Base-by-base conservation (phyloP, 2,797 vertebrate genomes). In the Enteromius trimaculatus region DNA sequence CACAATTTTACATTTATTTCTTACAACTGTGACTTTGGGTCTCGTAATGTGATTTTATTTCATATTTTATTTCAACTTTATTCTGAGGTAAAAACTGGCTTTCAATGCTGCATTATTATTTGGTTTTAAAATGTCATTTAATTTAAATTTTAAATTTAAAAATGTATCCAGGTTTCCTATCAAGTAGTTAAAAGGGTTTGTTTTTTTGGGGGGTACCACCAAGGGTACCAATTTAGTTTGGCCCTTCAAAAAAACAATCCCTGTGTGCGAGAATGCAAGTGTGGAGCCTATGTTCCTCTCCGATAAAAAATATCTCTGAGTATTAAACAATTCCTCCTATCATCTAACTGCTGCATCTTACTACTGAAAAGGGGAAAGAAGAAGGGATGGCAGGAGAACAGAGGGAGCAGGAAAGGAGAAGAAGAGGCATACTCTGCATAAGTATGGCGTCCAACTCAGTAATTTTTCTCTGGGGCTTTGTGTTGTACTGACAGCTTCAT, bases 401-500 rank as follows among this genome's bases (percentile, higher is more conserved):
- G 88, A 93, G 89, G 92, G 93, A 92, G 49, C 65, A 58, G 70
- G 23, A 82, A 82, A 88, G 87, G 89, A 89, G 62, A 86, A 88
- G 79, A 71, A 80, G 82, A 79, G 76, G 79, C 91, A 88, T 85
- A 88, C 90, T 95, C 91, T 93, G 92, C 93, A 90, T 94, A 95
- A 92, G 92, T 91, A 91, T 91, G 91, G 88, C 90, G 91, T 88
- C 83, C 92, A 89, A 92, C 91, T 93, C 87, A 55, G 89, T 94
- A 93, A 94, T 95, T 94, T 95, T 95, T 94, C 95, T 95, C 94
- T 91, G n/a, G 85, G 93, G 92, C 90, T 92, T 92, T 93, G 91
- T 93, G 85, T 93, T 92, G 92, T 90, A 90, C 88, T 95, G 95
- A 96, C 95, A 95, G 93, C 92, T 96, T 95, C 95, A 96, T 96